Percentiles rank a stretch among this genome's conserved stretches.
phyloP scores from a whole-genome alignment of 2,113 vertebrate genomes.

The Xiphophorus maculatus region DNA sequence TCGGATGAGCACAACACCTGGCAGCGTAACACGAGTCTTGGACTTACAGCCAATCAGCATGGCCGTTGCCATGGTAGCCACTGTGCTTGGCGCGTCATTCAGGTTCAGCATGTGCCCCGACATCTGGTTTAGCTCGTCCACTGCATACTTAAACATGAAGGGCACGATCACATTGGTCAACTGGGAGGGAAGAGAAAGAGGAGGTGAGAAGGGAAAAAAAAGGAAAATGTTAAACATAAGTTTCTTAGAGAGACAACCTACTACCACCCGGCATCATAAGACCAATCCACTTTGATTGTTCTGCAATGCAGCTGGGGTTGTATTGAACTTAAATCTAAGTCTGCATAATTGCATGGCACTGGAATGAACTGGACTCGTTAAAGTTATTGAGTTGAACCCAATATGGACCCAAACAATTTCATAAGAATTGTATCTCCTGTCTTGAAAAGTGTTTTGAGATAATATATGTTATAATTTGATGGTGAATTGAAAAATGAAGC shows the following conservation, averaged over 20 bases:
- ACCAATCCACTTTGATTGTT: not conserved
- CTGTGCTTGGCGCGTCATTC: slow-evolving; percentile 89
- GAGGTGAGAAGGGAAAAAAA: slow-evolving; percentile 25
- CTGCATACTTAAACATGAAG: slow-evolving; percentile 99
- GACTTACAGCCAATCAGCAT: slow-evolving; percentile 98
- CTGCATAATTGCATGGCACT: not conserved
- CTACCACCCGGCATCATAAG: not conserved
- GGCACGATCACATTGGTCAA: slow-evolving; percentile 94
- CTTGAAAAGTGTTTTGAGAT: not conserved
- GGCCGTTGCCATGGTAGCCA: slow-evolving; percentile 94
- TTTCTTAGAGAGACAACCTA: not conserved
- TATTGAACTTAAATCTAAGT: not conserved
- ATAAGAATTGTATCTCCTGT: too few relatives aligned
- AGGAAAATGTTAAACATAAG: slow-evolving; percentile 38
- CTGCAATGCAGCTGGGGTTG: not conserved
- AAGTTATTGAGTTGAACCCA: too few relatives aligned
- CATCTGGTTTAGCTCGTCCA: slow-evolving; percentile 96
- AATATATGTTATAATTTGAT: not conserved
- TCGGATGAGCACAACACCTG: slow-evolving; percentile 73
- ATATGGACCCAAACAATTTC: too few relatives aligned
- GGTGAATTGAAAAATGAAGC: not conserved
- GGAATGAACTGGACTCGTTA: too few relatives aligned
- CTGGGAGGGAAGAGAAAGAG: slow-evolving; percentile 73
- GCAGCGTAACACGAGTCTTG: slow-evolving; percentile 71
- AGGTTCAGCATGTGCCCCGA: slow-evolving; percentile 95